Conservation (phyloP, 2,797 vertebrate species). For the Aulostomus chinensis region DNA sequence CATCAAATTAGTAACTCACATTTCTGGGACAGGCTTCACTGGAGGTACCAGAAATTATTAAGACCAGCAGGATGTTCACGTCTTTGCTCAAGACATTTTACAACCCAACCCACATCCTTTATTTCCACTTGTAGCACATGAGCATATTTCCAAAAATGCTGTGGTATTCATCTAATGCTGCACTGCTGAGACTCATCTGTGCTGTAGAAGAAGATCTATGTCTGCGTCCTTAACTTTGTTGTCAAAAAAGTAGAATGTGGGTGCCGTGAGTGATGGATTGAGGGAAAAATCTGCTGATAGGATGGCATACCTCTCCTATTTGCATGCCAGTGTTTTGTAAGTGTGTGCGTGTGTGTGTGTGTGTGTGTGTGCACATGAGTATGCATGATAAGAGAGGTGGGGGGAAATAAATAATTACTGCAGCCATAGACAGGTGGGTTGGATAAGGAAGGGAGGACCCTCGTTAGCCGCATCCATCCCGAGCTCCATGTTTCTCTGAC, state of each 20-base stretch:
- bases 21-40: not conserved
- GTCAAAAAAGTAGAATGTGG: slow-evolving; percentile 12
- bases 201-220: slow-evolving; percentile 9
- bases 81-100: slow-evolving; percentile 5
- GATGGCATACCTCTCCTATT: not conserved
- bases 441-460: slow-evolving; percentile 53
- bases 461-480: slow-evolving; percentile 74
- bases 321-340: too few species aligned
- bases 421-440: slow-evolving; percentile 68
- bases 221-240: slow-evolving; percentile 9
- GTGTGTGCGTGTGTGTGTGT: too few species aligned
- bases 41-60: not conserved
- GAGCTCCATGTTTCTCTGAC: slow-evolving; percentile 62
- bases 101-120: not conserved
- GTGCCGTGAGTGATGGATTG: slow-evolving; percentile 32
- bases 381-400: slow-evolving; percentile 23
- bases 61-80: slow-evolving; percentile 1
- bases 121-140: not conserved
- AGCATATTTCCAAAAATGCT: not conserved
- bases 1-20: not conserved
- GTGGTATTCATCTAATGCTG: not conserved
- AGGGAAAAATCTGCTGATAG: slow-evolving; percentile 7
- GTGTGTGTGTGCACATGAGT: not conserved
- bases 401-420: slow-evolving; percentile 75
- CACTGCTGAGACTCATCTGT: not conserved